Percentiles rank a stretch among this genome's conserved stretches.
These are phyloP conservation scores for Mythimna loreyi DNA, from an alignment of 2,888 invertebrate species.

Conservation along the genomic window DNA sequence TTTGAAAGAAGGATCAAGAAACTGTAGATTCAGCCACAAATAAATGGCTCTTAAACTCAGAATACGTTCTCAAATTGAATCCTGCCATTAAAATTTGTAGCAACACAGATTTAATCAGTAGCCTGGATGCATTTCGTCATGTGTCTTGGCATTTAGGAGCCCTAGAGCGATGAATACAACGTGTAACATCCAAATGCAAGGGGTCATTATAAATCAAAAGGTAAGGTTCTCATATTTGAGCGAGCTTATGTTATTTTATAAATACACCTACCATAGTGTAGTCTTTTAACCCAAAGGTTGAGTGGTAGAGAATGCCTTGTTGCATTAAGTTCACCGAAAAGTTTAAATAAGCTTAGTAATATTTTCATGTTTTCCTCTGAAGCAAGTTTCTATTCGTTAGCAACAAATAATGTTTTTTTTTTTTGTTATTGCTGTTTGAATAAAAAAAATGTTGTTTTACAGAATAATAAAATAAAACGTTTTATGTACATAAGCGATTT, in stretches of 20 bases:
- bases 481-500: neutral
- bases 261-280: too few relatives aligned
- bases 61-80: conserved; percentile 16
- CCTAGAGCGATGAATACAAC: conserved; percentile 47
- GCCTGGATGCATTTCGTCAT: conserved; percentile 49
- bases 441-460: neutral
- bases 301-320: too few relatives aligned
- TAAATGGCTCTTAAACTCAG: neutral
- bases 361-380: neutral
- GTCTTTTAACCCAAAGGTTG: too few relatives aligned
- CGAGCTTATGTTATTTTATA: conserved; percentile 4
- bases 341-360: neutral
- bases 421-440: neutral
- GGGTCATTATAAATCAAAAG: conserved; percentile 42
- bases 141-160: conserved; percentile 51
- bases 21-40: neutral
- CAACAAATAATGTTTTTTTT: neutral
- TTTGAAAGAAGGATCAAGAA: neutral
- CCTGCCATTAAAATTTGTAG: conserved; percentile 21
- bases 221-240: conserved; percentile 37
- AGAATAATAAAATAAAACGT: conserved; percentile 13
- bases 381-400: neutral
- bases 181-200: conserved; percentile 48
- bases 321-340: too few relatives aligned
- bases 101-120: conserved; percentile 41